Evolutionary conservation across 2,888 invertebrate genomes (phyloP), one percentile per base, ranked within the genome.

Genomic region (Amiota mariae): DNA sequence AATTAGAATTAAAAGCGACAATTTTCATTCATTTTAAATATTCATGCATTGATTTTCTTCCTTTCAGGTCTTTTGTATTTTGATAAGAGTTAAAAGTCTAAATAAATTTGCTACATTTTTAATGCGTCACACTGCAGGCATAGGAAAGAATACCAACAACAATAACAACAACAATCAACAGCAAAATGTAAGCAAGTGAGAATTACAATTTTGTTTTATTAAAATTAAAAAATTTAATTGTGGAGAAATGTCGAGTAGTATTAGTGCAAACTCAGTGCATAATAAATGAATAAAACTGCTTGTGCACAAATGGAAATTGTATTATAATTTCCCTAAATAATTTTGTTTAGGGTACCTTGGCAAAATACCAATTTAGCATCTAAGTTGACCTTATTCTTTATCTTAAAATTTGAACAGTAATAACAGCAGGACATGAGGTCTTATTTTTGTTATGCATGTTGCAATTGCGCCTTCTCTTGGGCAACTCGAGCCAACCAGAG

Each of bases 331-430:
- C 4, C 20, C 15, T 59, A 59, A 59, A 59, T 20, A 18, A 36
- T 24, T 13, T 18, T 36, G 11, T 61, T 61, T 47, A 24, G 46
- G 36, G 12, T 51, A 46, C 64, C 18, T 49, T 78, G 78, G 61
- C 76, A 76, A 13, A 9, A 63, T n/a, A 70, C 73, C 76, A 80
- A 72, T n/a, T n/a, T 75, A 75, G 75, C 54, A 70, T 61, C 47
- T 72, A 59, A 68, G 18, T n/a, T 61, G 48, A 48, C 47, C 2
- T 72, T 54, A 59, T 13, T 36, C 59, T 0, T 46, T 63, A 36
- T 63, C 24, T 24, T 46, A 63, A 24, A 63, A 36, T n/a, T 10
- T 15, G 36, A 13, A 59, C 11, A 59, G 20, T 4, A 51, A 51
- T 51, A 54, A 54, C 12, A 12, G 54, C 54, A 59, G 8, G 47